These are phyloP conservation scores for Sigmodon hispidus DNA, from an alignment of 2,113 vertebrate genomes.

Conservation along the genomic window DNA sequence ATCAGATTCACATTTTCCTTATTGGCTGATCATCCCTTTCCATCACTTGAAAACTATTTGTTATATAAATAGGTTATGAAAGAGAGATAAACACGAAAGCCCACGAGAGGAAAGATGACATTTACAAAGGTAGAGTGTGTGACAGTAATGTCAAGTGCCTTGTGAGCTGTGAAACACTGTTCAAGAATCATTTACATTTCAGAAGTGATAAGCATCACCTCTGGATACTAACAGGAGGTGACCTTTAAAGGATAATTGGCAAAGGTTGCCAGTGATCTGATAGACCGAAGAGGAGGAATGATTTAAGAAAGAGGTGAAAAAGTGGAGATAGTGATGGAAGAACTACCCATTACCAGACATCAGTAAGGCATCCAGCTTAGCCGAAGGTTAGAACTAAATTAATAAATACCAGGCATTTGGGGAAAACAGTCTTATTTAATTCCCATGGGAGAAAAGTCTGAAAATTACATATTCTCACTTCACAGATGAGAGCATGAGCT, in stretches of 20 bases:
- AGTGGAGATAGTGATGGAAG: background rate
- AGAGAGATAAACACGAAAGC: background rate
- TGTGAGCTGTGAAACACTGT: background rate
- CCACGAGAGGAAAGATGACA: background rate
- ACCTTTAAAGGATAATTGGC: background rate
- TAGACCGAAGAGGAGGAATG: background rate
- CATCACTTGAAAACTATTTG: constrained; percentile 4
- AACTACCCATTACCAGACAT: accelerated
- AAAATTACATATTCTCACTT: background rate
- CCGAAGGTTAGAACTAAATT: background rate
- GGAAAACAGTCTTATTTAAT: background rate
- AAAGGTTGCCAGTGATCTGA: background rate
- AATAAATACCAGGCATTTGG: background rate
- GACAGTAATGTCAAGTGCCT: background rate
- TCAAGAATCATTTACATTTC: background rate
- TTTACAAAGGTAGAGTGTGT: background rate
- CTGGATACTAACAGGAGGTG: background rate
- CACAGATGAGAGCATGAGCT: background rate
- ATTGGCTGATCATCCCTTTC: background rate
- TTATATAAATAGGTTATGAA: constrained; percentile 10
- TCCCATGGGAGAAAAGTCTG: background rate
- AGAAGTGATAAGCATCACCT: background rate
- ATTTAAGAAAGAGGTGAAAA: background rate
- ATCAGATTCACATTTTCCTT: background rate
- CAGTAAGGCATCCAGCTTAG: background rate